phyloP scores from a whole-genome alignment of 2,113 vertebrate species.

The Chrysemys picta region DNA sequence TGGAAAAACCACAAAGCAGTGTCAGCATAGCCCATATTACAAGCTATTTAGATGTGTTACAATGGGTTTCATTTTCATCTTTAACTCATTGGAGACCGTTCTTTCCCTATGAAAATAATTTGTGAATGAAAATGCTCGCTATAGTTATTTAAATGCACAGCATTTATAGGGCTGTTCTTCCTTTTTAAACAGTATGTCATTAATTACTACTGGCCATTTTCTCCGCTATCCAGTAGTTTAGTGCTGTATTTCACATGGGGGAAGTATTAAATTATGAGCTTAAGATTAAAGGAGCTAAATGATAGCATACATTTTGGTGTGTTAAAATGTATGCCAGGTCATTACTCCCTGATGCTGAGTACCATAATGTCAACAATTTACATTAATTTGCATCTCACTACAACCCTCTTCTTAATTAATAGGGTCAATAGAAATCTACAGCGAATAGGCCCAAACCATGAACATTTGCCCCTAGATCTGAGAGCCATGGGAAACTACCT shows the following conservation, averaged over 20 bases:
- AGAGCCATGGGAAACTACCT: not conserved
- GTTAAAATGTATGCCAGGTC: not conserved
- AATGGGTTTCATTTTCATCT: not conserved
- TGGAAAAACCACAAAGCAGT: rapidly evolving
- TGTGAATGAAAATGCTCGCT: slow-evolving; percentile 12
- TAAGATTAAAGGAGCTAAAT: not conserved
- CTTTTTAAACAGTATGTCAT: not conserved
- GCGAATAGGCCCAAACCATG: not conserved
- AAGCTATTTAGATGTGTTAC: not conserved
- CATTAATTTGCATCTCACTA: slow-evolving; percentile 21
- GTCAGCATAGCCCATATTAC: rapidly evolving
- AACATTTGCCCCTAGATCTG: not conserved
- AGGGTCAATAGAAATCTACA: not conserved
- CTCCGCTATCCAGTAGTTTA: not conserved
- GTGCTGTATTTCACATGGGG: not conserved
- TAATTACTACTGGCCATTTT: not conserved
- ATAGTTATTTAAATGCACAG: not conserved
- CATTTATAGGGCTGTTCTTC: not conserved
- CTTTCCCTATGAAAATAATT: not conserved
- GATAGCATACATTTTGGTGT: not conserved
- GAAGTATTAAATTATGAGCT: not conserved
- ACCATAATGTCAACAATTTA: rapidly evolving
- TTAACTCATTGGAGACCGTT: not conserved
- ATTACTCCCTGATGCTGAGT: not conserved
- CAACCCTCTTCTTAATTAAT: not conserved